phyloP scores from a whole-genome alignment of 2,797 vertebrate species.

The Sitta carolinensis region DNA sequence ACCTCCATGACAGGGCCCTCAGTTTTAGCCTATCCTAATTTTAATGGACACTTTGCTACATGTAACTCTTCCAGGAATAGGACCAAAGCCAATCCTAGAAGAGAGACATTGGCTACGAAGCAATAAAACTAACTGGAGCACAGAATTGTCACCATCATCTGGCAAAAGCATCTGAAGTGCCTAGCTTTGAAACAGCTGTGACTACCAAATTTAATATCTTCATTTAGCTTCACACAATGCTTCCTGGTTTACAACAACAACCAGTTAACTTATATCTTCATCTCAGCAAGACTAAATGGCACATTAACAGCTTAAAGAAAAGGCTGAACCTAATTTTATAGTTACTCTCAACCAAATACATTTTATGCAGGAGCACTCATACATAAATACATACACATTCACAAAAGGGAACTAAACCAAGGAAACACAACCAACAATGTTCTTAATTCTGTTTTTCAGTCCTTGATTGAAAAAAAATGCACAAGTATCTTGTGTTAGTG shows the following conservation, averaged over 20 bases:
- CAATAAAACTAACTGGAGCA: not conserved
- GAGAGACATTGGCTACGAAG: not conserved
- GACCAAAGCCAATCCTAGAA: not conserved
- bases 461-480: not conserved
- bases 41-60: not conserved
- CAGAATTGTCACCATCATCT: not conserved
- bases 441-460: not conserved
- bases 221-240: not conserved
- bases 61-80: not conserved
- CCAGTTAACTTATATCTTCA: not conserved
- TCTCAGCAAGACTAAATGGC: not conserved
- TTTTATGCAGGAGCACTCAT: not conserved
- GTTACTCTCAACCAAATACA: not conserved
- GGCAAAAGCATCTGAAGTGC: not conserved
- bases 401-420: not conserved
- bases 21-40: not conserved
- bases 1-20: not conserved
- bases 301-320: not conserved
- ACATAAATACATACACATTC: not conserved
- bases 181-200: not conserved
- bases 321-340: not conserved
- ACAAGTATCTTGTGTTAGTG: not conserved
- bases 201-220: not conserved
- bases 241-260: not conserved
- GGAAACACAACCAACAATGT: not conserved